Evolutionary conservation across 2,113 vertebrate species (phyloP).

Genomic region (Sinocyclocheilus grahami): DNA sequence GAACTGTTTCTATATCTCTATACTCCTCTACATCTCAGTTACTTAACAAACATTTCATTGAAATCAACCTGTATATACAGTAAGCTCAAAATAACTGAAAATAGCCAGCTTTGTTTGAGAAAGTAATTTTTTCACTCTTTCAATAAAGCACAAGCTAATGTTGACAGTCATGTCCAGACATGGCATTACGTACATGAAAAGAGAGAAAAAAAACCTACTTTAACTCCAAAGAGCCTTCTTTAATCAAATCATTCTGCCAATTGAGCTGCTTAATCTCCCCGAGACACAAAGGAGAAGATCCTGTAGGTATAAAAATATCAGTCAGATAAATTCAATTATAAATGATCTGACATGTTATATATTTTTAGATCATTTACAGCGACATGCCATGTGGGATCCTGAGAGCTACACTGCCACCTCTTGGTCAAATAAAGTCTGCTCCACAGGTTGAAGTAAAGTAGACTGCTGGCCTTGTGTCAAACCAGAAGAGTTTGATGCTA

Average conservation of each 20-base stretch:
- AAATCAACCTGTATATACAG: background rate
- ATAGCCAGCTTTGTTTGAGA: slow-evolving; percentile 1
- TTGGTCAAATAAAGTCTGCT: slow-evolving; percentile 49
- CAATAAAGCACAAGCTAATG: background rate
- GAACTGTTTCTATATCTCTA: background rate
- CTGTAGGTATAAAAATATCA: slow-evolving; percentile 72
- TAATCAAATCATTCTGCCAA: background rate
- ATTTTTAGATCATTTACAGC: slow-evolving; percentile 40
- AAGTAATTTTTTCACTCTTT: slow-evolving; percentile 22
- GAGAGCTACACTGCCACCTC: slow-evolving; percentile 74
- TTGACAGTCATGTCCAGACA: slow-evolving; percentile 6
- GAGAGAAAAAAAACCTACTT: background rate
- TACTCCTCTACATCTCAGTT: background rate
- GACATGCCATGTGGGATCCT: slow-evolving; percentile 50
- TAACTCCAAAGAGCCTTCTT: background rate
- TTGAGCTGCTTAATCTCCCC: slow-evolving; percentile 9
- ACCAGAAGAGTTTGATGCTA: slow-evolving; percentile 1
- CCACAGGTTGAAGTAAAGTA: slow-evolving; percentile 13
- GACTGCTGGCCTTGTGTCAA: background rate
- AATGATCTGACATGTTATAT: slow-evolving; percentile 51
- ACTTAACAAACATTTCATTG: background rate
- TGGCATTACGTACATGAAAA: slow-evolving; percentile 14
- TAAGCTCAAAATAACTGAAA: background rate
- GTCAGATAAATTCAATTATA: slow-evolving; percentile 63
- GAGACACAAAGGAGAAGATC: slow-evolving; percentile 43